These are phyloP conservation scores for Mus spicilegus DNA, from an alignment of 2,113 vertebrate species.

Conservation along the genomic window DNA sequence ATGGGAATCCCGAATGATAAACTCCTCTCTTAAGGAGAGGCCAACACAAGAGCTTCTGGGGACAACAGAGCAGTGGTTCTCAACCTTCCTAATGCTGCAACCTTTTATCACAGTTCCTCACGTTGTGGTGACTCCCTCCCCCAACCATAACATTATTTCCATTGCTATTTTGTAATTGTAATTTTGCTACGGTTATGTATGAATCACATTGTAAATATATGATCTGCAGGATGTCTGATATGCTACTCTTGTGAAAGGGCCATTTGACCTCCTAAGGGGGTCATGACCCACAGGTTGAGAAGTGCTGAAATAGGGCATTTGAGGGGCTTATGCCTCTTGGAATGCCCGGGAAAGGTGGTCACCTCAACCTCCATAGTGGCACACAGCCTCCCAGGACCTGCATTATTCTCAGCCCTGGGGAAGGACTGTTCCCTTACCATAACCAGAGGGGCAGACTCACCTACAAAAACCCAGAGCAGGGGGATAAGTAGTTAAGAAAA, in stretches of 20 bases:
- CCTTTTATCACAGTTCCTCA: neutral
- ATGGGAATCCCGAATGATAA: neutral
- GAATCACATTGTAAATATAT: neutral
- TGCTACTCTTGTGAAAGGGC: neutral
- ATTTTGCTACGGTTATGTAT: neutral
- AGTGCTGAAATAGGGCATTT: neutral
- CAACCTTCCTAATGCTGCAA: neutral
- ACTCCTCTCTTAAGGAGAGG: neutral
- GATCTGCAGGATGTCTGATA: neutral
- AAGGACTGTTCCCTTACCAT: neutral
- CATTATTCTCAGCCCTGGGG: neutral
- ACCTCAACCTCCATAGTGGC: neutral
- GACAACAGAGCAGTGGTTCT: neutral
- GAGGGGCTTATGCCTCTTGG: neutral
- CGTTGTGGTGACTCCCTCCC: neutral
- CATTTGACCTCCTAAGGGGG: neutral
- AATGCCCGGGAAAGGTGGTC: neutral
- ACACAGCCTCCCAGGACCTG: neutral
- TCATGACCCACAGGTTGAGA: neutral
- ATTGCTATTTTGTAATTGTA: neutral
- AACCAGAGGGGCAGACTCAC: neutral
- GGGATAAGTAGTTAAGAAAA: neutral
- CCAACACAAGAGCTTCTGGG: neutral
- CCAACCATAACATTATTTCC: neutral
- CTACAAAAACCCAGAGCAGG: neutral